phyloP scores from a whole-genome alignment of 2,113 vertebrate genomes.

The Origma solitaria region DNA sequence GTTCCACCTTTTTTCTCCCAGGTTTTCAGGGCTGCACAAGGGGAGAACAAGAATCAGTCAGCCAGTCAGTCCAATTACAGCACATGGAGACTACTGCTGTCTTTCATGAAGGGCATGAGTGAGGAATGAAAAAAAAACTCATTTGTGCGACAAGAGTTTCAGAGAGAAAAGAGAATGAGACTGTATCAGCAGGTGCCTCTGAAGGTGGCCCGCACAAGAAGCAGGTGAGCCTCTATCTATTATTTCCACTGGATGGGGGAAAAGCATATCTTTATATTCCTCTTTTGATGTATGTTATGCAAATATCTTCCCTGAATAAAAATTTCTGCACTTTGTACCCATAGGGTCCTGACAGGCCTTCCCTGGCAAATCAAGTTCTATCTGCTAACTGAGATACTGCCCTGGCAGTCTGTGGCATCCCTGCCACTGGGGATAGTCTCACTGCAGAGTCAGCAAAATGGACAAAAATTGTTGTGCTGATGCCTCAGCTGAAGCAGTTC shows the following conservation, averaged over 20 bases:
- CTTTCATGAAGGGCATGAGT: conserved; percentile 33
- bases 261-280: background rate
- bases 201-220: background rate
- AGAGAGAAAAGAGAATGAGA: background rate
- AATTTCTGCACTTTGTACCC: background rate
- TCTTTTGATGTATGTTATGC: background rate
- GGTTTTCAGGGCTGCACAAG: conserved; percentile 32
- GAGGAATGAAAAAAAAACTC: conserved; percentile 1
- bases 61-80: conserved; percentile 63
- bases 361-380: background rate
- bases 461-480: rapidly evolving
- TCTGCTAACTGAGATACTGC: background rate
- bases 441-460: background rate
- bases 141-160: conserved; percentile 51
- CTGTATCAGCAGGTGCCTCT: background rate
- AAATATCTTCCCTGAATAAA: background rate
- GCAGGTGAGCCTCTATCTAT: background rate
- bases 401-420: background rate
- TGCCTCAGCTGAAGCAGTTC: background rate
- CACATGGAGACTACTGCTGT: conserved; percentile 8
- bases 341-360: background rate
- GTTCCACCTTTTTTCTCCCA: conserved; percentile 53
- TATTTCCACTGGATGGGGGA: background rate
- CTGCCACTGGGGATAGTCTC: background rate
- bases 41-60: conserved; percentile 52